These are phyloP conservation scores for Lucilia cuprina DNA, from an alignment of 1,140 invertebrate species.

Conservation along the genomic window DNA sequence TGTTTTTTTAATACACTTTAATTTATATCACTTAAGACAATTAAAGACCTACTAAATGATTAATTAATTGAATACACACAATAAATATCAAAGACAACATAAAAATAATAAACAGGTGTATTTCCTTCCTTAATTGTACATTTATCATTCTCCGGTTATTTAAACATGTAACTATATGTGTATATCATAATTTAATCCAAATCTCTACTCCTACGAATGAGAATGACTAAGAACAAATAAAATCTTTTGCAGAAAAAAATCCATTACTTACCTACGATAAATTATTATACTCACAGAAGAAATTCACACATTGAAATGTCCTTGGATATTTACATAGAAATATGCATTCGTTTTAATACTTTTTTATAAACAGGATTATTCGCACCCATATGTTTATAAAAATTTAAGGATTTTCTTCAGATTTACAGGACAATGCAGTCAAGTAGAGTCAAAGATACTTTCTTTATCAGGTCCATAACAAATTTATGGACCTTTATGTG, in stretches of 20 bases:
- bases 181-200: conserved; percentile 21
- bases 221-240: neutral
- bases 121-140: neutral
- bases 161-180: neutral
- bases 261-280: neutral
- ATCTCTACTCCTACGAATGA: neutral
- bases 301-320: neutral
- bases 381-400: too few relatives aligned
- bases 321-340: too few relatives aligned
- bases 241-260: neutral
- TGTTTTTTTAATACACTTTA: neutral
- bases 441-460: too few relatives aligned
- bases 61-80: neutral
- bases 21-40: neutral
- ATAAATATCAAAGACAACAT: neutral
- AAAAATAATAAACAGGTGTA: neutral
- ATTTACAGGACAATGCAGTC: too few relatives aligned
- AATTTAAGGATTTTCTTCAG: too few relatives aligned
- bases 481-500: too few relatives aligned
- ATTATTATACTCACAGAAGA: neutral
- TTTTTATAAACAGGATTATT: too few relatives aligned
- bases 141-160: conserved; percentile 20
- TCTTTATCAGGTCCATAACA: too few relatives aligned
- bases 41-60: neutral
- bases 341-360: too few relatives aligned